A percentile compares a stretch with the other conserved stretches of the same genome.
These are phyloP conservation scores for Automeris io DNA, from an alignment of 2,888 invertebrate genomes.

Conservation along the genomic window DNA sequence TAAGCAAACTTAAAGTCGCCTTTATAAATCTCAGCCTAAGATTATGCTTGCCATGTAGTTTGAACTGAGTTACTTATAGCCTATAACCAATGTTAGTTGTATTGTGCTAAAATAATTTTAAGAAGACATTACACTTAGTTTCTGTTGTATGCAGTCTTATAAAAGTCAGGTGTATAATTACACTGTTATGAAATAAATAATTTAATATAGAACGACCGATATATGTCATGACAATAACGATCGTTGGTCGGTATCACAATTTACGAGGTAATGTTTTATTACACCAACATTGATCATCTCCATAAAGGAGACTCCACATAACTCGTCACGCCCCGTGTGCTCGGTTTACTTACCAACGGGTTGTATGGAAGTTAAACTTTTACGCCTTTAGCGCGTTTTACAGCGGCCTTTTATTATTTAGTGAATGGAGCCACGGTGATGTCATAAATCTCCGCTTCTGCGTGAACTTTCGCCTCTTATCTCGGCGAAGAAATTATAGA, in stretches of 20 bases:
- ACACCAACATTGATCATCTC: conserved; percentile 68
- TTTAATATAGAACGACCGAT: conserved; percentile 5
- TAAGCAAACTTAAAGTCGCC: too few relatives aligned
- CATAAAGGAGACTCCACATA: conserved; percentile 68
- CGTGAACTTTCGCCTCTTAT: conserved; percentile 77
- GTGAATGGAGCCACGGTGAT: conserved; percentile 75
- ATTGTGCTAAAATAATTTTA: too few relatives aligned
- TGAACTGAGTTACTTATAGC: too few relatives aligned
- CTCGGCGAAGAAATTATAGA: conserved; percentile 75
- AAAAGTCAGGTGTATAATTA: background rate
- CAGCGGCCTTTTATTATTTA: conserved; percentile 76
- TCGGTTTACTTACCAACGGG: conserved; percentile 66
- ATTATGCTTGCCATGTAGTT: too few relatives aligned
- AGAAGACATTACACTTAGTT: too few relatives aligned
- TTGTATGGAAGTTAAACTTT: conserved; percentile 75
- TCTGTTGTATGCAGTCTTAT: background rate
- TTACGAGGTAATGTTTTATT: conserved; percentile 56
- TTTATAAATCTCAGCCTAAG: too few relatives aligned
- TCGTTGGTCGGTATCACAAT: conserved; percentile 49
- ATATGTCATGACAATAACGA: conserved; percentile 31
- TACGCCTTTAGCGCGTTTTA: conserved; percentile 72
- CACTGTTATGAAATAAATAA: background rate
- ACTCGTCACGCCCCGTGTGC: conserved; percentile 50
- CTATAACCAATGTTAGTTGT: too few relatives aligned
- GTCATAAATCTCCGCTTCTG: conserved; percentile 76